These are phyloP conservation scores for Acanthosepion pharaonis DNA, from an alignment of 2,888 invertebrate species.

Conservation along the genomic window DNA sequence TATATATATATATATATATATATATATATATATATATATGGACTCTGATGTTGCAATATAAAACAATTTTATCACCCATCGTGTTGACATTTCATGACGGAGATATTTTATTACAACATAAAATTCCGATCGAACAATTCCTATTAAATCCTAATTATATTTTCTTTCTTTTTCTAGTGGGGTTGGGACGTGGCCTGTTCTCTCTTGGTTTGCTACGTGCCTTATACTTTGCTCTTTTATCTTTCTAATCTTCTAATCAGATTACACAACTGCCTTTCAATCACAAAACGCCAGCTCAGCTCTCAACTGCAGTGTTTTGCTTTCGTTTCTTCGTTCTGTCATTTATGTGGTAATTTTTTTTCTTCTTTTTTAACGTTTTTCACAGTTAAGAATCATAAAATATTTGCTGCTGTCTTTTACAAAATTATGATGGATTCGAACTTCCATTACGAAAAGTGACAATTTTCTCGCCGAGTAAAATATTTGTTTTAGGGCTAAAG, in stretches of 20 bases:
- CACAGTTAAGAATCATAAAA: neutral
- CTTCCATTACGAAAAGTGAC: neutral
- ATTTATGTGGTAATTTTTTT: neutral
- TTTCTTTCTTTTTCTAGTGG: neutral
- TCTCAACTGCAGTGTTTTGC: too few relatives aligned
- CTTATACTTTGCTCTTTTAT: too few relatives aligned
- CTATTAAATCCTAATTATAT: constrained; percentile 2
- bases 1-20: constrained; percentile 33
- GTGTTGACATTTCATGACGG: constrained; percentile 5
- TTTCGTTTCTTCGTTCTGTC: neutral
- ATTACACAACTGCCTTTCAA: too few relatives aligned
- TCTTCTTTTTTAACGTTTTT: neutral
- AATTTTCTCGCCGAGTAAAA: neutral
- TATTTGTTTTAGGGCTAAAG: neutral
- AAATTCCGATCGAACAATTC: neutral
- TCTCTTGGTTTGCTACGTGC: neutral
- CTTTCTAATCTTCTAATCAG: too few relatives aligned
- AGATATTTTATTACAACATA: neutral
- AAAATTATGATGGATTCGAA: neutral
- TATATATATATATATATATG: neutral
- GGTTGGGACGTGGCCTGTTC: neutral
- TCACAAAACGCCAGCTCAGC: too few relatives aligned
- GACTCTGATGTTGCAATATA: neutral
- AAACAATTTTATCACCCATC: neutral
- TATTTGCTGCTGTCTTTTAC: neutral